Percentiles rank a stretch among this genome's conserved stretches.
Conservation (phyloP, 2,888 invertebrate species). For the Gnatocerus cornutus region DNA sequence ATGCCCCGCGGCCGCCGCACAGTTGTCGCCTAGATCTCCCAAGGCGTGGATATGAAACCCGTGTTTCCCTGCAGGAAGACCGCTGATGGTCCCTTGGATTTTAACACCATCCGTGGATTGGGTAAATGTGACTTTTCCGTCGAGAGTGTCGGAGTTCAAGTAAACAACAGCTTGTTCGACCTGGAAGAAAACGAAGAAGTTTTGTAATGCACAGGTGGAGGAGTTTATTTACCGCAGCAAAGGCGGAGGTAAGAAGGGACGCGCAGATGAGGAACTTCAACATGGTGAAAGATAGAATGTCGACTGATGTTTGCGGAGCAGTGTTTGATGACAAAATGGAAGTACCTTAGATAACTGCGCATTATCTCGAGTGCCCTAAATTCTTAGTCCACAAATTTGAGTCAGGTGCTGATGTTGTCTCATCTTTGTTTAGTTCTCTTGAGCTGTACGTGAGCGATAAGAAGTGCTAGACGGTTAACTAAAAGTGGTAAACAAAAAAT, state of each 20-base stretch:
- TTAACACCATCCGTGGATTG: slow-evolving; percentile 52
- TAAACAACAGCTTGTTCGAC: slow-evolving; percentile 50
- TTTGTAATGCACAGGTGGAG: no score
- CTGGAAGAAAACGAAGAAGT: no score
- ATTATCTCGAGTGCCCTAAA: no score
- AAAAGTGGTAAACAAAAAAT: no score
- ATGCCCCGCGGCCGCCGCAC: slow-evolving; percentile 47
- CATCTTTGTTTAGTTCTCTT: no score
- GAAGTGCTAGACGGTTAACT: no score
- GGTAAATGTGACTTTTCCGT: slow-evolving; percentile 54
- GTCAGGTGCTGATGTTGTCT: no score
- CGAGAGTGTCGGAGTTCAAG: slow-evolving; percentile 36
- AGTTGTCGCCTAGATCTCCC: slow-evolving; percentile 56
- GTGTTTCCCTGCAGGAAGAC: slow-evolving; percentile 56
- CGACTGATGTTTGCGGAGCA: slow-evolving; percentile 7
- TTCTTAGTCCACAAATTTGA: no score
- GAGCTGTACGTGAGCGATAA: no score
- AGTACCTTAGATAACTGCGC: slow-evolving; percentile 14
- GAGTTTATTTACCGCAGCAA: slow-evolving; percentile 54
- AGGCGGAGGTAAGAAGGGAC: slow-evolving; percentile 45
- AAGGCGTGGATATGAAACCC: slow-evolving; percentile 60
- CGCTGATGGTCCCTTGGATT: slow-evolving; percentile 54
- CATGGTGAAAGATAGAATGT: slow-evolving; percentile 48
- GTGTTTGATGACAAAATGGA: not conserved
- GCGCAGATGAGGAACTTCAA: slow-evolving; percentile 51